Conservation (phyloP, 2,888 invertebrate species). For the Meteorus colon region DNA sequence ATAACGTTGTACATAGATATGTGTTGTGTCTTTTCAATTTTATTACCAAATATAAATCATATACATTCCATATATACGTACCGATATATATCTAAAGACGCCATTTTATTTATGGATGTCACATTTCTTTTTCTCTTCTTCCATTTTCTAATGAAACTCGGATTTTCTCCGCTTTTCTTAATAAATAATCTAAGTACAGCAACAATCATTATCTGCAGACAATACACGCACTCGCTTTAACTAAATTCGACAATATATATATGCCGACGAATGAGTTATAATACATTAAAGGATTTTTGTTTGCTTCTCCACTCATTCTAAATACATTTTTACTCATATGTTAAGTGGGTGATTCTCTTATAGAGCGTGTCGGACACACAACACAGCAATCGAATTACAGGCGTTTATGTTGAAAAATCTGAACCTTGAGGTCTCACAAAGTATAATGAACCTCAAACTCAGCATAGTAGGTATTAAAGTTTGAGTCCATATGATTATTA, state of each 20-base stretch:
- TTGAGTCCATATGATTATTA: slow-evolving; percentile 63
- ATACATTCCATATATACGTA: neutral
- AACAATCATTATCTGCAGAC: slow-evolving; percentile 51
- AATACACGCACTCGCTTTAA: neutral
- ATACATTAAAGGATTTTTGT: neutral
- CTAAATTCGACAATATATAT: slow-evolving; percentile 19
- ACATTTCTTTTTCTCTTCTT: neutral
- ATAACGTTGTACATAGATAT: neutral
- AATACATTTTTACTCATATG: neutral
- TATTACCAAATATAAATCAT: neutral
- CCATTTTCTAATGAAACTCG: neutral
- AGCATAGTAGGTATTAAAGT: slow-evolving; percentile 36
- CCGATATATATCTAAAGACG: neutral
- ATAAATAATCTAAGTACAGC: slow-evolving; percentile 70
- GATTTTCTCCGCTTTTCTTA: slow-evolving; percentile 49
- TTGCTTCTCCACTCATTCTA: neutral
- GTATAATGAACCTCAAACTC: neutral
- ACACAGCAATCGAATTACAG: neutral
- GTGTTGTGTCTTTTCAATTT: neutral
- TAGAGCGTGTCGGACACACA: neutral
- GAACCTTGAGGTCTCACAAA: neutral
- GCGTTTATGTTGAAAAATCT: slow-evolving; percentile 10
- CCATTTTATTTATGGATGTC: too few relatives aligned
- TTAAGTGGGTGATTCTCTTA: neutral
- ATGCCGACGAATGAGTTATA: neutral